Conservation (phyloP, 1,140 invertebrate species). For the Contarinia nasturtii region DNA sequence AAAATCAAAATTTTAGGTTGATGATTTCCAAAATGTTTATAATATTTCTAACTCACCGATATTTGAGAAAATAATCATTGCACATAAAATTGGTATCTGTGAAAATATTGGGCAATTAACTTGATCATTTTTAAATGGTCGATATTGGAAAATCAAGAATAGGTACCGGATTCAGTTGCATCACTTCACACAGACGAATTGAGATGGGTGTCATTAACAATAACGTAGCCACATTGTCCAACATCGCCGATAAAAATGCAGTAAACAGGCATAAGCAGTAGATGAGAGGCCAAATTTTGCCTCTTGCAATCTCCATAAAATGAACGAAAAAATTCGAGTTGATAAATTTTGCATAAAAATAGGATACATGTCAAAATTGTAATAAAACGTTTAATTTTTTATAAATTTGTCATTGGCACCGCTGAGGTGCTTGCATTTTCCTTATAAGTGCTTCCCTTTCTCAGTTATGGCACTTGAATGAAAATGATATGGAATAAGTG, state of each 20-base stretch:
- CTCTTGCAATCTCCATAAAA: constrained; percentile 36
- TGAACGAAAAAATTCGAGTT: no score
- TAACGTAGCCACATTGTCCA: constrained; percentile 74
- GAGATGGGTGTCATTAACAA: constrained; percentile 67
- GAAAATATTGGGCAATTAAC: no score
- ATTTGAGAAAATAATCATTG: constrained; percentile 60
- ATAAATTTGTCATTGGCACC: no score
- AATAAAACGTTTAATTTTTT: not conserved
- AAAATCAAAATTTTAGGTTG: no score
- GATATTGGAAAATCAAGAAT: no score
- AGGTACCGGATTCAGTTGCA: constrained; percentile 60
- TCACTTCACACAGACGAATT: constrained; percentile 65
- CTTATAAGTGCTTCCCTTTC: no score
- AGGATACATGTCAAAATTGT: not conserved
- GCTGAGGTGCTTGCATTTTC: no score
- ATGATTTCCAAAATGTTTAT: no score
- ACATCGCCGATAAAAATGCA: constrained; percentile 51
- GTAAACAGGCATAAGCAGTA: constrained; percentile 56
- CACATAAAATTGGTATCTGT: no score
- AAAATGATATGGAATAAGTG: no score
- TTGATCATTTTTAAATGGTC: no score
- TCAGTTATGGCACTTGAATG: no score
- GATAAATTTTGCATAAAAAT: not conserved
- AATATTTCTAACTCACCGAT: constrained; percentile 45
- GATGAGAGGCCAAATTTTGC: constrained; percentile 58